phyloP scores from a whole-genome alignment of 2,113 vertebrate species.

The Ictidomys tridecemlineatus region DNA sequence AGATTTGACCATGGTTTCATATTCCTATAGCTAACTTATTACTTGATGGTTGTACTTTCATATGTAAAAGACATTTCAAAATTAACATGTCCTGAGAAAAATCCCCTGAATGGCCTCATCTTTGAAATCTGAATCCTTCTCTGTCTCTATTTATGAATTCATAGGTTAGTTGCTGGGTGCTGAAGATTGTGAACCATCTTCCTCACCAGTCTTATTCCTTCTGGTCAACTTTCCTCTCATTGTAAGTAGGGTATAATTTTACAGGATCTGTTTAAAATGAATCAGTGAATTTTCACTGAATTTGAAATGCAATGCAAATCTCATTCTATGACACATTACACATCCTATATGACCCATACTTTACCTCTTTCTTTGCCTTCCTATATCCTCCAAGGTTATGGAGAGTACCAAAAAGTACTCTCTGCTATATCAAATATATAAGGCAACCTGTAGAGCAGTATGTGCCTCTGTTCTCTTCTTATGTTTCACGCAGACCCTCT shows the following conservation, averaged over 20 bases:
- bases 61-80: background rate
- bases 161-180: accelerated
- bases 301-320: background rate
- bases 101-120: background rate
- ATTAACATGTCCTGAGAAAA: background rate
- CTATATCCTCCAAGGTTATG: background rate
- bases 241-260: background rate
- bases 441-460: background rate
- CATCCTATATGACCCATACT: background rate
- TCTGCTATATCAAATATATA: accelerated
- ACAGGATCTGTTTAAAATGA: background rate
- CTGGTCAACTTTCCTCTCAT: background rate
- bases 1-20: background rate
- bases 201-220: background rate
- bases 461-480: background rate
- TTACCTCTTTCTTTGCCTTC: background rate
- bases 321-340: background rate
- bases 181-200: background rate
- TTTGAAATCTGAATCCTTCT: background rate
- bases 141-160: background rate
- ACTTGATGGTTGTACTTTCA: background rate
- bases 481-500: no score
- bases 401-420: background rate
- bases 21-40: background rate
- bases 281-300: background rate